Conservation (phyloP, 2,113 vertebrate genomes). For the Diphyllodes magnificus region DNA sequence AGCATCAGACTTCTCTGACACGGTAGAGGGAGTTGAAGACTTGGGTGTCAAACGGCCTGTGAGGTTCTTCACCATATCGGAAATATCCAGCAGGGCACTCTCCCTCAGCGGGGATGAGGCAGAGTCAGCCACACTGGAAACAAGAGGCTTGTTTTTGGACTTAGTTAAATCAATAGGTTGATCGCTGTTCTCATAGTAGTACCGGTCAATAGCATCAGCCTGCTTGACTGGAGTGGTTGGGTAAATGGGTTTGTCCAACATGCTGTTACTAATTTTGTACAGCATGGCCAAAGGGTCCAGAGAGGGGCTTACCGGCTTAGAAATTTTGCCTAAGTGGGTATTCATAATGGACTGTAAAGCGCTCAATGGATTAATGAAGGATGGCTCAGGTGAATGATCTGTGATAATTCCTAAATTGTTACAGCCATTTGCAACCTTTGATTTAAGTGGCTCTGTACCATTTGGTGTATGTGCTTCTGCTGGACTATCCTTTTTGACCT, state of each 20-base stretch:
- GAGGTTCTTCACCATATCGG: conserved; percentile 98
- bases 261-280: conserved; percentile 95
- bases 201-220: conserved; percentile 79
- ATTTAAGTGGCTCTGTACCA: conserved; percentile 81
- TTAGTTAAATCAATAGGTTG: conserved; percentile 98
- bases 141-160: conserved; percentile 87
- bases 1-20: conserved; percentile 93
- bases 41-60: conserved; percentile 95
- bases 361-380: conserved; percentile 92
- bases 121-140: conserved; percentile 75
- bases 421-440: conserved; percentile 87
- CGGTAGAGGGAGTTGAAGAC: conserved; percentile 90
- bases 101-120: conserved; percentile 86
- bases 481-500: conserved; percentile 81
- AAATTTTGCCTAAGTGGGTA: conserved; percentile 93
- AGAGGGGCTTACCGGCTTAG: conserved; percentile 86
- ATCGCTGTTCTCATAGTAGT: conserved; percentile 87
- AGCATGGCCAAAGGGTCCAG: conserved; percentile 92
- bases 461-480: conserved; percentile 81
- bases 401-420: conserved; percentile 91
- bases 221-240: conserved; percentile 82
- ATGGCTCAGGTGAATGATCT: conserved; percentile 90
- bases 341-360: conserved; percentile 99
- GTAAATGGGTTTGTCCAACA: conserved; percentile 93
- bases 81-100: conserved; percentile 98